A percentile compares a stretch with the other conserved stretches of the same genome.
Conservation (phyloP, 37 sponge, comb jelly and placozoan species). For the Lycopodina hypogea region DNA sequence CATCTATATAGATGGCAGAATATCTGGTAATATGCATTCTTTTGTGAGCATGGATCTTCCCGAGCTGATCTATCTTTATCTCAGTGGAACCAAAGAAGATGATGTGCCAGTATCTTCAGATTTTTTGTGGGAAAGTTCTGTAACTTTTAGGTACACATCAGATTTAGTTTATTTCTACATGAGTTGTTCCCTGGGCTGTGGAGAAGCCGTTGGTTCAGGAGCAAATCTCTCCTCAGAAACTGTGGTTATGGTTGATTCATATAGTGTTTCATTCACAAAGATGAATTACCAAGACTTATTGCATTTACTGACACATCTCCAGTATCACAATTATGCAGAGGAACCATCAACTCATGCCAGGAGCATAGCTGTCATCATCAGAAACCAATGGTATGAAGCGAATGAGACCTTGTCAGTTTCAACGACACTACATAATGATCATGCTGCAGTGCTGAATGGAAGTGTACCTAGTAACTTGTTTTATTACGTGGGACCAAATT, state of each 20-base stretch:
- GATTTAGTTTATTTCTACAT: slow-evolving; percentile 10
- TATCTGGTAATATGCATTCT: neutral
- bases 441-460: slow-evolving; percentile 20
- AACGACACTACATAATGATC: slow-evolving; percentile 18
- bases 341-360: slow-evolving; percentile 23
- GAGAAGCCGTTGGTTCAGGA: slow-evolving; percentile 12
- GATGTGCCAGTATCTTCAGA: neutral
- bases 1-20: slow-evolving; percentile 19
- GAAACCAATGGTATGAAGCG: neutral
- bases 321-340: slow-evolving; percentile 15
- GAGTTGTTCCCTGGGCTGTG: slow-evolving; percentile 42
- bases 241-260: neutral
- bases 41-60: neutral
- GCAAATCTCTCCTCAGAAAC: neutral
- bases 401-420: slow-evolving; percentile 18
- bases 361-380: slow-evolving; percentile 6
- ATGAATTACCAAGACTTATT: slow-evolving; percentile 1
- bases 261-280: neutral
- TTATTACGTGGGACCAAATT: slow-evolving; percentile 31
- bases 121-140: slow-evolving; percentile 10
- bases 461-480: slow-evolving; percentile 3
- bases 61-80: slow-evolving; percentile 1
- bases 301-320: neutral
- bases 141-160: slow-evolving; percentile 1
- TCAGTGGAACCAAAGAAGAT: neutral